A percentile compares a stretch with the other conserved stretches of the same genome.
Evolutionary conservation across 2,888 invertebrate species (phyloP).

Genomic region (Tetranychus truncatus): DNA sequence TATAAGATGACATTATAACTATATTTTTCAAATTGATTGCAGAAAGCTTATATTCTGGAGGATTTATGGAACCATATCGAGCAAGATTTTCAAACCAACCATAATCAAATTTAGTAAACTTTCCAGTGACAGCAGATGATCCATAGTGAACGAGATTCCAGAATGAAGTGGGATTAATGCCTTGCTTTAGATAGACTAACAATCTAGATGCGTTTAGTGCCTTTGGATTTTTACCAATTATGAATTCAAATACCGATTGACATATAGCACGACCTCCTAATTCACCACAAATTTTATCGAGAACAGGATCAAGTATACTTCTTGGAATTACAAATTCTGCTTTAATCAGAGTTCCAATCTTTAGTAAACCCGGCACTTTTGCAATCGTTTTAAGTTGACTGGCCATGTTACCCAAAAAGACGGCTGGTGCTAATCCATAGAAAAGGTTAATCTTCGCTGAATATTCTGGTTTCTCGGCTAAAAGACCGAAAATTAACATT

Average conservation of each 20-base stretch:
- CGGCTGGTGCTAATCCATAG: neutral
- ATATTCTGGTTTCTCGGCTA: neutral
- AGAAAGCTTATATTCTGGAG: neutral
- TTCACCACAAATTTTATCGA: too few relatives aligned
- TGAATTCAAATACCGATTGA: too few relatives aligned
- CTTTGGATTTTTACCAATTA: too few relatives aligned
- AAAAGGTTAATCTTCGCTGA: neutral
- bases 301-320: neutral
- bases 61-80: neutral
- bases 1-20: neutral
- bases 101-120: neutral
- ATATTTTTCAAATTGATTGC: neutral
- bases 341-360: neutral
- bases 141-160: neutral
- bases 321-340: neutral
- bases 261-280: too few relatives aligned
- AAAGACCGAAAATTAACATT: neutral
- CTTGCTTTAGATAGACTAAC: neutral
- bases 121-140: neutral
- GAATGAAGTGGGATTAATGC: neutral
- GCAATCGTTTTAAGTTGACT: neutral
- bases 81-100: neutral
- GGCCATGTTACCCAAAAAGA: too few relatives aligned
- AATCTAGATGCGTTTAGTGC: too few relatives aligned
- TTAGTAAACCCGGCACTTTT: neutral